A percentile compares a stretch with the other conserved stretches of the same genome.
Conservation (phyloP, 2,797 vertebrate species). For the Anguilla marmorata region DNA sequence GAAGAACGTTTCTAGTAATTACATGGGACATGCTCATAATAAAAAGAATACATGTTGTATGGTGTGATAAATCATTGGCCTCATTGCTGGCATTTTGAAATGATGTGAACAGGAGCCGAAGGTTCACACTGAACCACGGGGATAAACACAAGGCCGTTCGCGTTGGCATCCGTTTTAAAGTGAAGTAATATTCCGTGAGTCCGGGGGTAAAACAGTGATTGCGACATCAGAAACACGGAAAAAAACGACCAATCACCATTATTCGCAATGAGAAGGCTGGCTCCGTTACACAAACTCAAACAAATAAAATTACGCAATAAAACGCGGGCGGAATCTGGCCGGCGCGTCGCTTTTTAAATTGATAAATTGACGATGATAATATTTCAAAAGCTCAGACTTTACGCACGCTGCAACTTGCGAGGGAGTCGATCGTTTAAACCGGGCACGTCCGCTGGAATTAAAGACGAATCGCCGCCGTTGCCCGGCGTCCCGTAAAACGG, state of each 20-base stretch:
- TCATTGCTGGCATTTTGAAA: slow-evolving; percentile 4
- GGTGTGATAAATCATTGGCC: slow-evolving; percentile 6
- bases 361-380: slow-evolving; percentile 19
- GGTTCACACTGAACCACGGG: neutral
- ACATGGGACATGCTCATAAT: slow-evolving; percentile 39
- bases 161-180: neutral
- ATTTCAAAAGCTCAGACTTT: slow-evolving; percentile 26
- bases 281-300: slow-evolving; percentile 2
- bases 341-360: slow-evolving; percentile 10
- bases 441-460: slow-evolving; percentile 12
- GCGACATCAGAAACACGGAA: slow-evolving; percentile 6
- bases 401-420: neutral
- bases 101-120: neutral
- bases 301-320: slow-evolving; percentile 29
- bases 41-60: slow-evolving; percentile 16
- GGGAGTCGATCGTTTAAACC: slow-evolving; percentile 8
- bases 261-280: neutral
- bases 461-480: neutral
- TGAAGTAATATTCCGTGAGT: slow-evolving; percentile 27
- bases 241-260: slow-evolving; percentile 26
- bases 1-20: slow-evolving; percentile 37
- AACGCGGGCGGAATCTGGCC: slow-evolving; percentile 5
- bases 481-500: neutral
- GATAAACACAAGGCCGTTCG: neutral
- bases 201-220: slow-evolving; percentile 27